These are phyloP conservation scores for Eremophila alpestris DNA, from an alignment of 2,797 vertebrate species.

Conservation along the genomic window DNA sequence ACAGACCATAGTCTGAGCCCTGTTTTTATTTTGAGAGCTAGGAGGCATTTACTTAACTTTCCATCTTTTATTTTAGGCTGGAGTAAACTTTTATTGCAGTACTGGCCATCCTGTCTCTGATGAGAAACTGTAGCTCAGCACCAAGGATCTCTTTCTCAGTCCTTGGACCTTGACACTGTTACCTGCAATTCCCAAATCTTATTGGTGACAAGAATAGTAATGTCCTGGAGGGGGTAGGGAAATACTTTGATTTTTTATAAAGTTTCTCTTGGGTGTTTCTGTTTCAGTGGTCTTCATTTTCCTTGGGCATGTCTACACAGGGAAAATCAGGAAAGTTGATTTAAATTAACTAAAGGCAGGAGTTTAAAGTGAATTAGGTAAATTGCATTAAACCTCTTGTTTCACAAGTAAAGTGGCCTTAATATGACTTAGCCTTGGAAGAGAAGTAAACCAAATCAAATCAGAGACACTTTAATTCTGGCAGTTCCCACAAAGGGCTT, in stretches of 20 bases:
- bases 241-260: neutral
- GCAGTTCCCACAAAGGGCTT: slow-evolving; percentile 32
- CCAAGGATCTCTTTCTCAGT: neutral
- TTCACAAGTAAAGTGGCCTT: slow-evolving; percentile 37
- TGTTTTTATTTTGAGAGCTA: neutral
- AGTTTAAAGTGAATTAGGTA: slow-evolving; percentile 45
- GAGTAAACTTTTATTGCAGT: neutral
- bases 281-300: neutral
- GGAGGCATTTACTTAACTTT: neutral
- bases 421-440: slow-evolving; percentile 53
- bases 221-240: neutral
- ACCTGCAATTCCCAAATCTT: neutral
- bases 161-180: neutral
- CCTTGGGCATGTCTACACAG: neutral
- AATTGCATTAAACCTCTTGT: slow-evolving; percentile 21
- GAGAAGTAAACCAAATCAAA: slow-evolving; percentile 57
- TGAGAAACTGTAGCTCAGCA: neutral
- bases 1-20: neutral
- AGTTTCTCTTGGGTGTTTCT: neutral
- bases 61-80: neutral
- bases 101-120: neutral
- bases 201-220: neutral
- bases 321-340: neutral
- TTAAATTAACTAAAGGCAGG: slow-evolving; percentile 51
- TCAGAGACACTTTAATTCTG: slow-evolving; percentile 42